These are phyloP conservation scores for Ectobius pallidus DNA, from an alignment of 2,888 invertebrate species.

Conservation along the genomic window DNA sequence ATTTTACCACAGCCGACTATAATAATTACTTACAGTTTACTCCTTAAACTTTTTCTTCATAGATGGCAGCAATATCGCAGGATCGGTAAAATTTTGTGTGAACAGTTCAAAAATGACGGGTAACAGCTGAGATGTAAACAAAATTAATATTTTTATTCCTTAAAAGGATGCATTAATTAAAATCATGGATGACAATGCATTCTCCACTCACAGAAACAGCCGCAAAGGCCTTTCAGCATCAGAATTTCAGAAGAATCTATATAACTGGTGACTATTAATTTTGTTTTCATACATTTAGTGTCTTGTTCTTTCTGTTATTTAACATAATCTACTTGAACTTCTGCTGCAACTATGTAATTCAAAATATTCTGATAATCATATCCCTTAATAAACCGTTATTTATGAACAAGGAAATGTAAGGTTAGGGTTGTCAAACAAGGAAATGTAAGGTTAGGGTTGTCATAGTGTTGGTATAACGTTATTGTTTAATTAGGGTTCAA, in stretches of 20 bases:
- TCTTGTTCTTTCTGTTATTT: no score
- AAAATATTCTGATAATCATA: no score
- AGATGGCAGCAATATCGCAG: conserved; percentile 7
- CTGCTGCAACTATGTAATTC: no score
- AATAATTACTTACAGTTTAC: no score
- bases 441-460: no score
- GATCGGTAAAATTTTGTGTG: not conserved
- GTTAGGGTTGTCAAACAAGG: no score
- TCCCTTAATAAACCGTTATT: no score
- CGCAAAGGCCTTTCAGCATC: conserved; percentile 49
- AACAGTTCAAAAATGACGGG: not conserved
- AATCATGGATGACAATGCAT: conserved; percentile 13
- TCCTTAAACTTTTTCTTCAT: no score
- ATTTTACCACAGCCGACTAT: not conserved
- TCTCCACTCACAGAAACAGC: not conserved
- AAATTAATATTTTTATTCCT: not conserved
- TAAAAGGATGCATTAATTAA: not conserved
- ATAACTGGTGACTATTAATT: conserved; percentile 54
- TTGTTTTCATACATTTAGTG: no score
- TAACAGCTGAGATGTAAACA: not conserved
- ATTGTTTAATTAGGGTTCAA: no score
- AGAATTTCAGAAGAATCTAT: conserved; percentile 64
- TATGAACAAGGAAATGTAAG: no score
- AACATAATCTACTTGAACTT: not conserved
- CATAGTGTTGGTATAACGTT: no score